A percentile compares a stretch with the other conserved stretches of the same genome.
Evolutionary conservation across 2,113 vertebrate genomes (phyloP).

Genomic region (Haplotaxodon microlepis): DNA sequence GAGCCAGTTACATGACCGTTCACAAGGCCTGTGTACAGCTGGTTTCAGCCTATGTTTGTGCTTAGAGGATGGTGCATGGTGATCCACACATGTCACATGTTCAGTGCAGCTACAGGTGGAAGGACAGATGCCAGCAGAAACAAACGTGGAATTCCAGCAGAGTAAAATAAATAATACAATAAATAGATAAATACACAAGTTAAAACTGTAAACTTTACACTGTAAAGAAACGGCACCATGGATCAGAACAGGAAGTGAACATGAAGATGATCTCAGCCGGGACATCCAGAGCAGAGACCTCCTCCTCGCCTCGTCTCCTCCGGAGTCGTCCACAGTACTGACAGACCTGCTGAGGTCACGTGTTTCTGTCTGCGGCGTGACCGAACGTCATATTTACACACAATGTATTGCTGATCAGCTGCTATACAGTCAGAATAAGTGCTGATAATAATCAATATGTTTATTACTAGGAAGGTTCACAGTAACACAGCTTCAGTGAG

Average conservation of each 20-base stretch:
- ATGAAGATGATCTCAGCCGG: background rate
- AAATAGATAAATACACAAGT: constrained; percentile 4
- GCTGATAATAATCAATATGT: background rate
- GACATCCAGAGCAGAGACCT: background rate
- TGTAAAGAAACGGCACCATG: constrained; percentile 26
- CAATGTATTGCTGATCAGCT: constrained; percentile 2
- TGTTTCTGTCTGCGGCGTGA: background rate
- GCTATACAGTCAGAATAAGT: background rate
- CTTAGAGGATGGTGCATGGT: background rate
- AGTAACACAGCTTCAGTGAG: constrained; percentile 1
- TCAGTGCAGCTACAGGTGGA: background rate
- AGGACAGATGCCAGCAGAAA: background rate
- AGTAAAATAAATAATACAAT: background rate
- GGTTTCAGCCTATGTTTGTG: background rate
- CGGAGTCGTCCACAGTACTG: background rate
- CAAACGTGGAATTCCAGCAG: background rate
- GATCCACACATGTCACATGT: background rate
- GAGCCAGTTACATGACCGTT: background rate
- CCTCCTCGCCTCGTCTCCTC: background rate
- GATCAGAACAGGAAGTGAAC: background rate
- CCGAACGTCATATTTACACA: background rate
- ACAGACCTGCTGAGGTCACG: background rate
- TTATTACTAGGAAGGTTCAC: background rate
- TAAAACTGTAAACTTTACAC: constrained; percentile 29
- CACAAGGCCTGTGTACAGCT: background rate